Evolutionary conservation across 2,888 invertebrate species (phyloP).

Genomic region (Agrochola litura): DNA sequence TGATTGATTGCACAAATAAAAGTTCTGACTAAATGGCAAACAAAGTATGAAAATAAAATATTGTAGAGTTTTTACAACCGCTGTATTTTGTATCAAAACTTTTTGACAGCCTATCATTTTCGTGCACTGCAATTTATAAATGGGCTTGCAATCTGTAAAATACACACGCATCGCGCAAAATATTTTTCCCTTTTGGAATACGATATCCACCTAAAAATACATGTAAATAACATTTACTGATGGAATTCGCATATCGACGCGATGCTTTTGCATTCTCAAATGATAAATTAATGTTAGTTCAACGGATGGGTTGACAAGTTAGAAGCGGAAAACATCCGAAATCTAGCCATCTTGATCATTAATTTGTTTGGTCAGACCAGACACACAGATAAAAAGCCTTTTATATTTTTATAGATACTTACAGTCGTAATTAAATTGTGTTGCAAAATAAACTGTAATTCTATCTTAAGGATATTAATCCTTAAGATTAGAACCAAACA

Average conservation of each 20-base stretch:
- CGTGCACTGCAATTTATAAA: constrained; percentile 12
- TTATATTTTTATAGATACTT: not conserved
- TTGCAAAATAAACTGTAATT: not conserved
- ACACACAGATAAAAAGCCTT: not conserved
- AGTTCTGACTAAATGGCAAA: constrained; percentile 15
- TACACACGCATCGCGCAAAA: not conserved
- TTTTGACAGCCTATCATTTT: constrained; percentile 43
- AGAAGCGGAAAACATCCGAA: not conserved
- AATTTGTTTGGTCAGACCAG: too few relatives aligned
- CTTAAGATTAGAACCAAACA: constrained; percentile 10
- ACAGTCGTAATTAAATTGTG: not conserved
- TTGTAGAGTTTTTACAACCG: constrained; percentile 17
- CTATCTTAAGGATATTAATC: not conserved
- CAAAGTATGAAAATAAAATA: constrained; percentile 11
- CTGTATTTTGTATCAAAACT: constrained; percentile 10
- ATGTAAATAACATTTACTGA: not conserved
- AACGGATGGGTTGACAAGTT: not conserved
- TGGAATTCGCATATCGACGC: not conserved
- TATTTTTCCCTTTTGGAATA: not conserved
- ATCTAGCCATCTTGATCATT: not conserved
- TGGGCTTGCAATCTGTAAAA: constrained; percentile 15
- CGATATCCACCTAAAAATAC: constrained; percentile 11
- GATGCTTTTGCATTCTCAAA: not conserved
- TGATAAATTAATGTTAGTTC: not conserved
- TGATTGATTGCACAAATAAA: constrained; percentile 43